Base-by-base conservation (phyloP, 1,140 invertebrate species). In the Brachionus asplanchnoidis region DNA sequence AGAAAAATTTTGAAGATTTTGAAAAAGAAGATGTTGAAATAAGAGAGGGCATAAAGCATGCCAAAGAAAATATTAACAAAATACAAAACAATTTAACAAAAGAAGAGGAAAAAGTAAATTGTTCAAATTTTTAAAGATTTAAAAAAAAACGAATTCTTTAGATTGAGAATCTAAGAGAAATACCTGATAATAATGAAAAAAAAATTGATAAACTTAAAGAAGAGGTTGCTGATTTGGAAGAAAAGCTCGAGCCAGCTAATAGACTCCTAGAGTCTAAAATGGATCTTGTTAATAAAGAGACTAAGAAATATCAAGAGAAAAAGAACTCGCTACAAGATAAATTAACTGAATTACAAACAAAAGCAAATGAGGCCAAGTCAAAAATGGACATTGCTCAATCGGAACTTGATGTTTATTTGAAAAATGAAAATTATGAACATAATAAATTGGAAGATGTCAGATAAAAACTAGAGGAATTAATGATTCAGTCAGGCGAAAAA, bases 401-500 rank as follows among this genome's bases (percentile, higher is more conserved):
- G 0, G 93, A 96, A 88, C 88, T 97, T 4, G 93, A 96, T 87
- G 91, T 97, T 23, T 95, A 94, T 84, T 90, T 93, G 32, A 94
- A 93, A 66, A 93, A 92, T 42, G 94, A 96, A 87, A 91, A 92
- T 53, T 93, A 91, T 1, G 95, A 96, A 88, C 92, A 92, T 79
- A 91, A 91, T 7, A 95, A 94, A 87, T 90, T 95, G 7, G 91
- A 93, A 85, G 90, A 92, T 6, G 87, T 94, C 17, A 89, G 91
- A 77, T 86, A 86, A 17, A 89, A 90, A 77, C 87, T 89, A 28
- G 86, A 88, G 17, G 88, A 87, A 68, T 86, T 87, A 7, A 86
- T 85, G 53, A 84, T 46, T 1, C 86, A 86, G 9, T 68, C 88
- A 6, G 88, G 87, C 53, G 87, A 89, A 9, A 86, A 87, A 77